Conservation (phyloP, 2,113 vertebrate species). For the Aspiorhynchus laticeps region DNA sequence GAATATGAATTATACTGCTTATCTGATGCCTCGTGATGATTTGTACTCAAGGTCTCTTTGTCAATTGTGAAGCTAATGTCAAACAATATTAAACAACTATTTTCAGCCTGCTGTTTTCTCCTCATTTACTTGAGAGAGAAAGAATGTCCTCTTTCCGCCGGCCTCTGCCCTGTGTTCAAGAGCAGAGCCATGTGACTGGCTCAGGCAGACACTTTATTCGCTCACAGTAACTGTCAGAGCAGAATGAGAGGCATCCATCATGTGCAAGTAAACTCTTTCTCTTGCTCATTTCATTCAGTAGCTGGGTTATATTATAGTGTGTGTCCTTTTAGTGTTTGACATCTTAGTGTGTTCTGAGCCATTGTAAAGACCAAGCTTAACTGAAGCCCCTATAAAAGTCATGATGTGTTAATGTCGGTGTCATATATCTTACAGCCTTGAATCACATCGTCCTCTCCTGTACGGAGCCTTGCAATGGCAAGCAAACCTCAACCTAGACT, state of each 20-base stretch:
- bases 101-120: conserved; percentile 45
- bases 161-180: conserved; percentile 28
- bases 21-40: conserved; percentile 69
- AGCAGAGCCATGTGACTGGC: not conserved
- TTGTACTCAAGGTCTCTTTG: conserved; percentile 48
- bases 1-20: conserved; percentile 74
- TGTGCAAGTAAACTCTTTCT: not conserved
- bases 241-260: conserved; percentile 41
- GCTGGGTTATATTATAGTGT: conserved; percentile 16
- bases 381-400: conserved; percentile 39
- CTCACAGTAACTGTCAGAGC: conserved; percentile 13
- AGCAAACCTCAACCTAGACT: not conserved
- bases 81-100: conserved; percentile 36
- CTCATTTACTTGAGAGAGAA: conserved; percentile 2
- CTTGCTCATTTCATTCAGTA: conserved; percentile 3
- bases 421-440: conserved; percentile 22
- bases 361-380: conserved; percentile 29
- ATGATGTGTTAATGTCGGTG: conserved; percentile 31
- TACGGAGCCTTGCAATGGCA: not conserved
- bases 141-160: not conserved
- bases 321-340: conserved; percentile 29
- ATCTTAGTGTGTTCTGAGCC: conserved; percentile 18
- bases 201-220: not conserved
- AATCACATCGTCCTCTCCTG: conserved; percentile 5
- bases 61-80: conserved; percentile 51